Evolutionary conservation across 2,113 vertebrate species (phyloP).

Genomic region (Plestiodon gilberti): DNA sequence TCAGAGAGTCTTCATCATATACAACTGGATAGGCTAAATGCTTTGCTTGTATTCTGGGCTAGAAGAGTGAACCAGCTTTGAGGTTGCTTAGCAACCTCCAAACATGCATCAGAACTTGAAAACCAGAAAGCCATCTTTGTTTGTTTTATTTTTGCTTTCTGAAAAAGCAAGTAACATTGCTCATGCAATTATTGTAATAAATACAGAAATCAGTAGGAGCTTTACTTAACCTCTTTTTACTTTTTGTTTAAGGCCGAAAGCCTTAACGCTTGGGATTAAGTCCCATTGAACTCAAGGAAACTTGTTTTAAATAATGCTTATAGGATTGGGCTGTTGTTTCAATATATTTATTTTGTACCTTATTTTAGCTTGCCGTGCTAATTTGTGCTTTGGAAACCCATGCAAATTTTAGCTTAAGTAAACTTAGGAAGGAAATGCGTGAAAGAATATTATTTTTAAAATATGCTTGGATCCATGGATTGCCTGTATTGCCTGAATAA

Average conservation of each 20-base stretch:
- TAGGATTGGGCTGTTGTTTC: not conserved
- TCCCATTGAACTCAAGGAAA: not conserved
- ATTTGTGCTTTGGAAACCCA: not conserved
- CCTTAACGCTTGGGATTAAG: not conserved
- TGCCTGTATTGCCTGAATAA: not conserved
- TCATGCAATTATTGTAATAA: not conserved
- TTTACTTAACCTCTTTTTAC: not conserved
- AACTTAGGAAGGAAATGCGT: not conserved
- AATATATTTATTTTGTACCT: not conserved
- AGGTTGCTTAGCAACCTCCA: conserved; percentile 33
- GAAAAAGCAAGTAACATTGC: not conserved
- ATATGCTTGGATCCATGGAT: not conserved
- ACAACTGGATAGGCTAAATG: not conserved
- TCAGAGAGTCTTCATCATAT: not conserved
- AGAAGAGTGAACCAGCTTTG: conserved; percentile 18
- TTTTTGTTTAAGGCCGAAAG: not conserved
- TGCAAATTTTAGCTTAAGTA: not conserved
- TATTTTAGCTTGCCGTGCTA: not conserved
- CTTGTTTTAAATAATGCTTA: not conserved
- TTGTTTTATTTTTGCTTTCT: not conserved
- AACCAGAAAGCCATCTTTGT: conserved; percentile 13
- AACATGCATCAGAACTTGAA: conserved; percentile 12
- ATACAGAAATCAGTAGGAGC: not conserved
- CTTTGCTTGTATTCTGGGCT: not conserved
- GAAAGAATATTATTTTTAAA: not conserved